Conservation (phyloP, 2,797 vertebrate species). For the Simalia tracyae region DNA sequence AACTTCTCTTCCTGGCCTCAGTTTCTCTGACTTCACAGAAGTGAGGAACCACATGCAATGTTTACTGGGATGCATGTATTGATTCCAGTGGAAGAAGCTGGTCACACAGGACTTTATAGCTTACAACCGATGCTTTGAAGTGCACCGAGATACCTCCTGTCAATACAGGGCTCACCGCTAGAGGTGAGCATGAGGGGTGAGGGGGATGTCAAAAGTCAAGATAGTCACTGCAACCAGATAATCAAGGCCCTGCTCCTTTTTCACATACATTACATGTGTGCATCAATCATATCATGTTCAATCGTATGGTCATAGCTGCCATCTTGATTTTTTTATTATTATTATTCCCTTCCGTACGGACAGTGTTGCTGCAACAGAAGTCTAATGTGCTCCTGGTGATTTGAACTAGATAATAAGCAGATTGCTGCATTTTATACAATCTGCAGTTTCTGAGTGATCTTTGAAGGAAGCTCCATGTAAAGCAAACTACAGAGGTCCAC, state of each 20-base stretch:
- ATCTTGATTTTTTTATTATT: no score
- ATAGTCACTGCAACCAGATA: neutral
- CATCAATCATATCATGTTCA: neutral
- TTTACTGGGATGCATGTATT: neutral
- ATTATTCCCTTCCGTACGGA: neutral
- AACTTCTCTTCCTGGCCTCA: neutral
- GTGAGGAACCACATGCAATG: neutral
- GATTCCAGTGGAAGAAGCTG: neutral
- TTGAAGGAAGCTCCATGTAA: neutral
- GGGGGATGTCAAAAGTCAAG: neutral
- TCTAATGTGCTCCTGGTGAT: neutral
- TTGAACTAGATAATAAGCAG: neutral
- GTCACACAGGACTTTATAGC: neutral
- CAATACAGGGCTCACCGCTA: neutral
- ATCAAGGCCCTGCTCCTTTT: neutral
- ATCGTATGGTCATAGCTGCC: neutral
- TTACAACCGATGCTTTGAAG: neutral
- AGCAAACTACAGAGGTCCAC: neutral
- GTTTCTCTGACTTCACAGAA: neutral
- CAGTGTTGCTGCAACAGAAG: neutral
- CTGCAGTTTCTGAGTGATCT: neutral
- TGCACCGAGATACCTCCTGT: neutral
- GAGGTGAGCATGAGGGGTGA: neutral
- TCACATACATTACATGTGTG: neutral
- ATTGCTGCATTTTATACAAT: neutral